Evolutionary conservation across 2,797 vertebrate genomes (phyloP).

Genomic region (Amblyopsis hoosieri): DNA sequence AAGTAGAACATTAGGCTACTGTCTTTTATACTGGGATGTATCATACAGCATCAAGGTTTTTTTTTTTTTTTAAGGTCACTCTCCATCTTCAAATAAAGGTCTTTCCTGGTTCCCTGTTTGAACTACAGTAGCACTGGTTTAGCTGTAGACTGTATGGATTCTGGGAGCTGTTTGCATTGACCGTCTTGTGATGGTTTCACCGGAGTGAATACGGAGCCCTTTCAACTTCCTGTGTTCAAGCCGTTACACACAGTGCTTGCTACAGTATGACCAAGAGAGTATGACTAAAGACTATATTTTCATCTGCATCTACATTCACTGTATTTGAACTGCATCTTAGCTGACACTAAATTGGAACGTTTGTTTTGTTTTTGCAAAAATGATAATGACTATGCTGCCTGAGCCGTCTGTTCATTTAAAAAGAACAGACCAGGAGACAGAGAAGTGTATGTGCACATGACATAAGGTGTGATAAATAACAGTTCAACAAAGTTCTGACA

Average conservation of each 20-base stretch:
- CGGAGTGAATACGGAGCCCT: conserved; percentile 3
- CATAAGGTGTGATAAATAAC: conserved; percentile 55
- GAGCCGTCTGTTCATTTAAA: conserved; percentile 34
- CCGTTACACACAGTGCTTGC: too few relatives aligned
- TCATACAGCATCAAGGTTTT: conserved; percentile 25
- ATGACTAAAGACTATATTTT: too few relatives aligned
- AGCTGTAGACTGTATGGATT: too few relatives aligned
- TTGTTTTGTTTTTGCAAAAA: too few relatives aligned
- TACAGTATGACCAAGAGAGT: too few relatives aligned
- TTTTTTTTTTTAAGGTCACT: conserved; percentile 41
- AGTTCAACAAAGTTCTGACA: conserved; percentile 34
- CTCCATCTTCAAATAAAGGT: conserved; percentile 51
- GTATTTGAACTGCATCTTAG: too few relatives aligned
- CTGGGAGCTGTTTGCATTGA: too few relatives aligned
- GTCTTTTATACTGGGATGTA: conserved; percentile 37
- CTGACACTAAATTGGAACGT: too few relatives aligned
- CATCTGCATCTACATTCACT: too few relatives aligned
- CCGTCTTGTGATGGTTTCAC: too few relatives aligned
- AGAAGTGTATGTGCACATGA: conserved; percentile 28
- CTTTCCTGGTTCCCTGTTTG: conserved; percentile 45
- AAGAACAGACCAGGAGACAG: conserved; percentile 37
- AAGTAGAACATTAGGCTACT: conserved; percentile 20
- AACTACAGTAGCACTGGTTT: conserved; percentile 29
- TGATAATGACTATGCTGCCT: conserved; percentile 2
- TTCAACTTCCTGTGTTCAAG: conserved; percentile 41